These are phyloP conservation scores for Pterobdella sp. DNA, from an alignment of 2,888 invertebrate species.

Conservation along the genomic window DNA sequence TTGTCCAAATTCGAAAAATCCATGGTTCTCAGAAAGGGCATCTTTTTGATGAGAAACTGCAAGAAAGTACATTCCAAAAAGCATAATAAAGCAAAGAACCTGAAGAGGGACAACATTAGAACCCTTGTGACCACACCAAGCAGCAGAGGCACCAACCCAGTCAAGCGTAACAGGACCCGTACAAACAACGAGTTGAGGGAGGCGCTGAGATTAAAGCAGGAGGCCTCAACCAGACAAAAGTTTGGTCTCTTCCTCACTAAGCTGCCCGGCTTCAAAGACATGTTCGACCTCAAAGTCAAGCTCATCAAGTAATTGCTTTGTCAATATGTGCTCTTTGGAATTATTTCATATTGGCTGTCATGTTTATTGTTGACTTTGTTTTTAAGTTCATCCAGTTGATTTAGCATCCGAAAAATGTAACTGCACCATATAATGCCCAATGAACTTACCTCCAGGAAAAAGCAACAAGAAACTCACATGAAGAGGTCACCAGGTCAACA, in stretches of 20 bases:
- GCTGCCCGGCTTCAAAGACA: slow-evolving; percentile 10
- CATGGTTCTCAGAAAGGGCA: background rate
- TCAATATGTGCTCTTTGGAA: background rate
- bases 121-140: background rate
- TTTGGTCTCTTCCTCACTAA: background rate
- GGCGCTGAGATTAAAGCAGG: background rate
- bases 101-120: background rate
- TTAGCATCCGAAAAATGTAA: background rate
- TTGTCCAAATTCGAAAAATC: background rate
- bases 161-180: background rate
- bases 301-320: background rate
- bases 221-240: background rate
- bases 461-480: background rate
- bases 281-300: slow-evolving; percentile 2
- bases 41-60: slow-evolving; percentile 2
- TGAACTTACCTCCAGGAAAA: background rate
- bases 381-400: background rate
- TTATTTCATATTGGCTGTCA: background rate
- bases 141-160: background rate
- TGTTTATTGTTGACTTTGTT: background rate
- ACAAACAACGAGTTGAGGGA: slow-evolving; percentile 8
- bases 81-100: background rate
- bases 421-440: no score
- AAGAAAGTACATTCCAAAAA: background rate
- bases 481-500: background rate